Evolutionary conservation across 2,888 invertebrate species (phyloP), one percentile per base, ranked within the genome.

Genomic region (Euzetes globulus): DNA sequence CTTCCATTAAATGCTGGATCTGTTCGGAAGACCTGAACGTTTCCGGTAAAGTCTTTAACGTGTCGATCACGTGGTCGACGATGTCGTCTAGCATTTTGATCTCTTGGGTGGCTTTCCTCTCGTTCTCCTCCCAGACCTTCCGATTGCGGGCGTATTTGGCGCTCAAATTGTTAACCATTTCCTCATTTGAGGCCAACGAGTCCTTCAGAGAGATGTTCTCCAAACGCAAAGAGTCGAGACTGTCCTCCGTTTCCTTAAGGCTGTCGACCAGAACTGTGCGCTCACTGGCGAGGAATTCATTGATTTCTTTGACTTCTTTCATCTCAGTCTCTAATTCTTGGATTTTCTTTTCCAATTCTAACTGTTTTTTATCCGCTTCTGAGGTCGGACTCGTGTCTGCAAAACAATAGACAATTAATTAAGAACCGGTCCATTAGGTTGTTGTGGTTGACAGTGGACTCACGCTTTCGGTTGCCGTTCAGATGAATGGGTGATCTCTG

Each of bases 221-320:
- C 29, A 71, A 65, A 1, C 65, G 33, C n/a, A 75, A 33, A 22
- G 29, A n/a, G 19, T 25, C 6, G n/a, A 76, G 47, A 25, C 68
- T 73, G 41, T 77, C 74, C 65, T 78, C 78, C 1, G 76, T 45
- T 72, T 77, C 78, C 37, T 77, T 74, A 17, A 77, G 72, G 29
- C 78, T 60, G 68, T 78, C 78, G n/a, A 77, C 74, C 29, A 76
- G n/a, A n/a, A 77, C 75, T 6, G 74, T 65, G 13, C 76, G 33
- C 65, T 78, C 78, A 33, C 72, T 63, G 33, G 77, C 77, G 15
- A 78, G 47, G 73, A 78, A 78, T 25, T 78, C 78, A 25, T 77
- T 70, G 37, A 58, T 77, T 68, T 78, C 78, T 73, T 73, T 72
- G 11, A 68, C 60, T 71, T 78, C 78, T 25, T 60, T 72, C 7